Conservation (phyloP, 30 jellyfish, hydroid and myxozoan species). For the Hydractinia echinata region DNA sequence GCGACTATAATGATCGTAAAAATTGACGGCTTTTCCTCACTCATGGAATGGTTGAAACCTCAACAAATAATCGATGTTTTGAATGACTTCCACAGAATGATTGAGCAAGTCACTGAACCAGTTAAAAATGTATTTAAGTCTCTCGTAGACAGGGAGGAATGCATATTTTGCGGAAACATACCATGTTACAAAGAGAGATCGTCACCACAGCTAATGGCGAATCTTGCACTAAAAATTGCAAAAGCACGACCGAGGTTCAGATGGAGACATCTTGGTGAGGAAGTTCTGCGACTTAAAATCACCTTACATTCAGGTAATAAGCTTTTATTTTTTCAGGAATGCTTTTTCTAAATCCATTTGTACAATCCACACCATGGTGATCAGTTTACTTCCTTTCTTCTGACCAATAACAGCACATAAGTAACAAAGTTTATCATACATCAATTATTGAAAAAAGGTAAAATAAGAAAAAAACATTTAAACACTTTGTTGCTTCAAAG, state of each 20-base stretch:
- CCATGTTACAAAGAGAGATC: constrained; percentile 21
- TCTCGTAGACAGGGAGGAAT: constrained; percentile 19
- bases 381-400: no score
- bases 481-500: no score
- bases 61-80: constrained; percentile 24
- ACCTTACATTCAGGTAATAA: constrained; percentile 24
- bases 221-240: constrained; percentile 30
- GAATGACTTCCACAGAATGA: constrained; percentile 27
- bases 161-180: constrained; percentile 21
- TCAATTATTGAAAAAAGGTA: no score
- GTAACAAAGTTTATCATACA: no score
- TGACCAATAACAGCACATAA: no score
- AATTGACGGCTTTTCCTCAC: constrained; percentile 12
- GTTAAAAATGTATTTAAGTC: constrained; percentile 1
- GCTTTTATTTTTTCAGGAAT: no score
- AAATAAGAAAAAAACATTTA: no score
- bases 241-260: neutral
- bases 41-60: neutral
- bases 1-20: constrained; percentile 5
- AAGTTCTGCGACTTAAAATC: neutral
- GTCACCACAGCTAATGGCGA: constrained; percentile 17
- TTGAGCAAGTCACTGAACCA: constrained; percentile 4
- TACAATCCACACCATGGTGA: no score
- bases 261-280: constrained; percentile 28
- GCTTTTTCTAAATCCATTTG: no score